Evolutionary conservation across 2,797 vertebrate species (phyloP).

Genomic region (Enteromius fasciolatus): DNA sequence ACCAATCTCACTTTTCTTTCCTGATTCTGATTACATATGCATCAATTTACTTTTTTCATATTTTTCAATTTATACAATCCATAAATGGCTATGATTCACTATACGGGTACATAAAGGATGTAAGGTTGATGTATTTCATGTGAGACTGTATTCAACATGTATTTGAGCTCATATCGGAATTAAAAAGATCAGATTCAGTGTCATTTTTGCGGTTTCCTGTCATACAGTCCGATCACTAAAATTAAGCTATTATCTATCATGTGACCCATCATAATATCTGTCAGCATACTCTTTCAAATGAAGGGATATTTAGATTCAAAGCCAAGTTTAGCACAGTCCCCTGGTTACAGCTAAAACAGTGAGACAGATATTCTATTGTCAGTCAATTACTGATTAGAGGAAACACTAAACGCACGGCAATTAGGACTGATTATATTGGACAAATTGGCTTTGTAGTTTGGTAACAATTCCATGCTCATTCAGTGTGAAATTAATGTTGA

Average conservation of each 20-base stretch:
- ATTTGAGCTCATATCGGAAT: not conserved
- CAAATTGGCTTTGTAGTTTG: conserved; percentile 50
- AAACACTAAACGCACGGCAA: conserved; percentile 49
- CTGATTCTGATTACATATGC: not conserved
- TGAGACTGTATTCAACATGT: not conserved
- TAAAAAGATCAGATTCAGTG: not conserved
- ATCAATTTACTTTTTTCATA: too few species aligned
- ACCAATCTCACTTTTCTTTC: not conserved
- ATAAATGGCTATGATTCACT: not conserved
- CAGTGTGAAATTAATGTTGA: conserved; percentile 53
- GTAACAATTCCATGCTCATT: conserved; percentile 40
- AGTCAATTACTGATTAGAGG: conserved; percentile 50
- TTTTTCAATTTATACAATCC: not conserved
- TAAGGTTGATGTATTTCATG: too few species aligned
- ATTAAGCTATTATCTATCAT: conserved; percentile 14
- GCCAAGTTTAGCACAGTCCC: conserved; percentile 43
- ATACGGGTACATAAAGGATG: not conserved
- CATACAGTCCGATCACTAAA: not conserved
- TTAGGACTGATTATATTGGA: conserved; percentile 52
- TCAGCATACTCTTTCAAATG: not conserved
- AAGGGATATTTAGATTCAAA: conserved; percentile 31
- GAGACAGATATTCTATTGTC: conserved; percentile 45
- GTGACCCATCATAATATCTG: not conserved
- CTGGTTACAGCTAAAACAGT: conserved; percentile 24
- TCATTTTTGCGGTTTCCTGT: not conserved